phyloP scores from a whole-genome alignment of 2,797 vertebrate species.

The Phalloptychus januarius region DNA sequence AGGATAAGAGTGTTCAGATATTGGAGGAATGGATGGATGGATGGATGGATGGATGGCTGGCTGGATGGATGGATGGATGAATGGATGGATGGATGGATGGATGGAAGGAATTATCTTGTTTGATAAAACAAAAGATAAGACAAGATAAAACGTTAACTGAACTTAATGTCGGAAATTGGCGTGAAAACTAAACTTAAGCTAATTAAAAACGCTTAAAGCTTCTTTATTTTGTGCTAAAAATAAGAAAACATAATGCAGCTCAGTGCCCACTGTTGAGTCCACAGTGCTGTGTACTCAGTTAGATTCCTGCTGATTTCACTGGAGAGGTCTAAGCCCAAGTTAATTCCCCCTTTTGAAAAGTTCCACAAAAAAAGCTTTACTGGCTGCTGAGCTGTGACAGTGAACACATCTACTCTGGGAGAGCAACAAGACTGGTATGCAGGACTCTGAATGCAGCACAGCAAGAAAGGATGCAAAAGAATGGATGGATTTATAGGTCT shows the following conservation, averaged over 20 bases:
- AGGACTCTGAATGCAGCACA: slow-evolving; percentile 36
- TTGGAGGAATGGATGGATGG: no score
- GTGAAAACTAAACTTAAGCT: background rate
- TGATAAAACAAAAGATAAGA: no score
- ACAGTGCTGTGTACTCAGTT: slow-evolving; percentile 10
- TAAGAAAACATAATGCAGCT: background rate
- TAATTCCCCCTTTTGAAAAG: slow-evolving; percentile 62
- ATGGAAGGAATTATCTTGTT: background rate
- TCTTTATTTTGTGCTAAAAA: background rate
- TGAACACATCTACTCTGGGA: slow-evolving; percentile 39
- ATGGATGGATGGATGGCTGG: no score
- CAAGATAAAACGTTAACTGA: background rate
- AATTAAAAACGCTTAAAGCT: background rate
- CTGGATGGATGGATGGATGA: background rate
- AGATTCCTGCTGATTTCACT: slow-evolving; percentile 50
- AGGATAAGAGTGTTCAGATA: no score
- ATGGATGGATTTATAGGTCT: slow-evolving; percentile 29
- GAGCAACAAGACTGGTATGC: slow-evolving; percentile 50
- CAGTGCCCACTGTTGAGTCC: background rate
- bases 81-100: background rate
- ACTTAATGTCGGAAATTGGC: background rate
- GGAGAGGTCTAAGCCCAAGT: slow-evolving; percentile 25
- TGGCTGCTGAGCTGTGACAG: slow-evolving; percentile 56
- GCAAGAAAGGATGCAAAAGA: slow-evolving; percentile 26
- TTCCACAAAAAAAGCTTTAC: slow-evolving; percentile 52